Evolutionary conservation across 2,888 invertebrate genomes (phyloP).

Genomic region (Amphipyra berbera): DNA sequence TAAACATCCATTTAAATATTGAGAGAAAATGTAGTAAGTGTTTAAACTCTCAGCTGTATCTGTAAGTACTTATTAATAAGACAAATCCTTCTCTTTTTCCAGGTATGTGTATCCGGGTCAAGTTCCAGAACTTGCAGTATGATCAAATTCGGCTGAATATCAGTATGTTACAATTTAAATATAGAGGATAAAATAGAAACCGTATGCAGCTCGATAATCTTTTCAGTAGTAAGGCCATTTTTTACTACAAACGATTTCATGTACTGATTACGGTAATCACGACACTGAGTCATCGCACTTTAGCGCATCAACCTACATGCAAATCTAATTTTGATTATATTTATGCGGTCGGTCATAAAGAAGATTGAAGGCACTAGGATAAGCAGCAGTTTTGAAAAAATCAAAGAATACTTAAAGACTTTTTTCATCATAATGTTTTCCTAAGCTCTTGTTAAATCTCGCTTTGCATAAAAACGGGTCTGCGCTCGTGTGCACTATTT

Average conservation of each 20-base stretch:
- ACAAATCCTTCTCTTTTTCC: constrained; percentile 22
- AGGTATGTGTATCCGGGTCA: constrained; percentile 24
- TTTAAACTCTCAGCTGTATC: no score
- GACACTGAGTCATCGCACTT: constrained; percentile 33
- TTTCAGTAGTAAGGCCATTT: constrained; percentile 26
- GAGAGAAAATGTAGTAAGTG: neutral
- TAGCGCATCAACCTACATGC: constrained; percentile 33
- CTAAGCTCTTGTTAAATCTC: no score
- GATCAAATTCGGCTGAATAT: neutral
- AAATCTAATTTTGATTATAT: constrained; percentile 34
- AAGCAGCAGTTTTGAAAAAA: neutral
- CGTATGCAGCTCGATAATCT: constrained; percentile 28
- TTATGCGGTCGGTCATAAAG: constrained; percentile 8
- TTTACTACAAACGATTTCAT: constrained; percentile 24
- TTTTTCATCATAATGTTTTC: no score
- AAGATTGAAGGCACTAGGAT: neutral
- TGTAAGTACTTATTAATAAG: no score
- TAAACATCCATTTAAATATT: neutral
- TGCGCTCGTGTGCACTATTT: no score
- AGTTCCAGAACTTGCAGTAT: neutral
- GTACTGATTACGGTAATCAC: constrained; percentile 28
- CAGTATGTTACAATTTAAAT: constrained; percentile 26
- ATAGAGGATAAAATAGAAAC: constrained; percentile 9
- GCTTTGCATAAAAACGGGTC: no score
- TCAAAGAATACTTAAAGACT: neutral